phyloP scores from a whole-genome alignment of 2,797 vertebrate species.

The Naso thynnoides region DNA sequence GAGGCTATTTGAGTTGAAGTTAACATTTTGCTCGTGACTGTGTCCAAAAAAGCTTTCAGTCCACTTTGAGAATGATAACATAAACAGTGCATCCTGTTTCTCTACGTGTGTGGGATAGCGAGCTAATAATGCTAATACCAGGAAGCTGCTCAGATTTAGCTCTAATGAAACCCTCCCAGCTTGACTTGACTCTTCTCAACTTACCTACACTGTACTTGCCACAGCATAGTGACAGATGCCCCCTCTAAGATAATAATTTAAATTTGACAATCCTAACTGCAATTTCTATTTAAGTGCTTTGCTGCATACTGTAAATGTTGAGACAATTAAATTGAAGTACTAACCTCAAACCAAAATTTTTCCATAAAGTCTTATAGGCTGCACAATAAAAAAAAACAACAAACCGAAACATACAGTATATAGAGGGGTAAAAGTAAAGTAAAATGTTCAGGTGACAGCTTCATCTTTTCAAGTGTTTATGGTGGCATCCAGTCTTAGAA shows the following conservation, averaged over 20 bases:
- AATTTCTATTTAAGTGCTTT: neutral
- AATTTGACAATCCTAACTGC: conserved; percentile 4
- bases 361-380: too few relatives aligned
- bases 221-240: neutral
- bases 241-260: neutral
- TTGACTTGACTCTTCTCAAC: neutral
- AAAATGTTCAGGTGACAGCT: conserved; percentile 16
- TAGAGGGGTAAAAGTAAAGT: conserved; percentile 9
- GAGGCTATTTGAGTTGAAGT: neutral
- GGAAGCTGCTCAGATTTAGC: conserved; percentile 10
- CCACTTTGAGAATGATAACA: neutral
- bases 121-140: neutral
- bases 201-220: neutral
- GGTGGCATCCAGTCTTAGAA: conserved; percentile 14
- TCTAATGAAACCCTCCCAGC: conserved; percentile 14
- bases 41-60: neutral
- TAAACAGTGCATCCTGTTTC: neutral
- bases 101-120: conserved; percentile 6
- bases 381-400: neutral
- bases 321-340: neutral
- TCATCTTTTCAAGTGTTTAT: conserved; percentile 19
- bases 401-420: neutral
- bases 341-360: conserved; percentile 2
- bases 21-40: neutral
- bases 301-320: conserved; percentile 2